These are phyloP conservation scores for Diogma glabrata DNA, from an alignment of 2,888 invertebrate genomes.

Conservation along the genomic window DNA sequence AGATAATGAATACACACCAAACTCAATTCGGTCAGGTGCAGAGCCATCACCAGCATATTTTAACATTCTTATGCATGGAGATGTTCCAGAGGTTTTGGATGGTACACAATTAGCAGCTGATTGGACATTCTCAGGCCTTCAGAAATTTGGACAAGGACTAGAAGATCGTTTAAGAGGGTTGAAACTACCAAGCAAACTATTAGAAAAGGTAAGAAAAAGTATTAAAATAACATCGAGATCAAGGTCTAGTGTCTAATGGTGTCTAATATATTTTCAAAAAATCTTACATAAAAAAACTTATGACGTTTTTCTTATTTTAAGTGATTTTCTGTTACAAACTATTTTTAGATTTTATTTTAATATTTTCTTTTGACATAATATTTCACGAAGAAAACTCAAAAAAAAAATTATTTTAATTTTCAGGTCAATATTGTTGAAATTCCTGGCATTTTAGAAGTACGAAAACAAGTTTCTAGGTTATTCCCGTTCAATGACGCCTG, in stretches of 20 bases:
- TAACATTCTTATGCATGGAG: constrained; percentile 82
- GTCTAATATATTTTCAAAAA: too few relatives aligned
- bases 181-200: constrained; percentile 66
- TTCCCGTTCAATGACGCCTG: constrained; percentile 94
- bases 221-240: too few relatives aligned
- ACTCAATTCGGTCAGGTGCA: constrained; percentile 80
- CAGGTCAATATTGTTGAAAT: constrained; percentile 93
- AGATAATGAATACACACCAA: constrained; percentile 72
- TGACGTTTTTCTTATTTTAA: neutral
- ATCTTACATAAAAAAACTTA: too few relatives aligned
- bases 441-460: constrained; percentile 87
- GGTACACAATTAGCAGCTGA: constrained; percentile 92
- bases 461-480: constrained; percentile 82
- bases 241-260: too few relatives aligned
- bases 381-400: neutral
- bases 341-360: neutral
- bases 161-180: constrained; percentile 77
- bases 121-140: constrained; percentile 85
- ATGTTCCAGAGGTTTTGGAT: constrained; percentile 72
- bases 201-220: constrained; percentile 61
- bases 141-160: constrained; percentile 90
- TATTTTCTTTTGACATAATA: too few relatives aligned
- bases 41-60: constrained; percentile 90
- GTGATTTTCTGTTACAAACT: neutral
- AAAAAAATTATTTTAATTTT: constrained; percentile 9